Evolutionary conservation across 2,888 invertebrate species (phyloP).

Genomic region (Leptogaster cylindrica): DNA sequence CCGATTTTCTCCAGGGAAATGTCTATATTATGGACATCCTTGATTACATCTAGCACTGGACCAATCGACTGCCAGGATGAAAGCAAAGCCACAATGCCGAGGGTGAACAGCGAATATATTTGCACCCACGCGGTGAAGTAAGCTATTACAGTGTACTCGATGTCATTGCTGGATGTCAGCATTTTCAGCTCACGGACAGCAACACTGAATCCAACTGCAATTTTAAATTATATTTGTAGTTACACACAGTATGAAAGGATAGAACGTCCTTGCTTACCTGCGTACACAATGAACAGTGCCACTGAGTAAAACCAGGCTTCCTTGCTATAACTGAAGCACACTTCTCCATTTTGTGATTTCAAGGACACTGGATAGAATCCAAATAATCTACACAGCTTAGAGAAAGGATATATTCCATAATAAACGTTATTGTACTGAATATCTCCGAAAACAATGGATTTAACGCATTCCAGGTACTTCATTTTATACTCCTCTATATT

Average conservation of each 20-base stretch:
- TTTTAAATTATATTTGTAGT: not conserved
- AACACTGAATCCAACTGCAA: slow-evolving; percentile 8
- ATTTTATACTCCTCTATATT: too few relatives aligned
- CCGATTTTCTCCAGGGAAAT: slow-evolving; percentile 21
- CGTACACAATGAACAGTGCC: slow-evolving; percentile 18
- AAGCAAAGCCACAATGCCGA: slow-evolving; percentile 35
- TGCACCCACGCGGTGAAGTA: slow-evolving; percentile 44
- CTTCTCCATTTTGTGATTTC: not conserved
- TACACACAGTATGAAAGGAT: not conserved
- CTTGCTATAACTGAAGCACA: not conserved
- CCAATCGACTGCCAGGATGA: slow-evolving; percentile 34
- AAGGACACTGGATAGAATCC: slow-evolving; percentile 49
- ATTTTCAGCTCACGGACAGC: not conserved
- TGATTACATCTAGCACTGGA: slow-evolving; percentile 12
- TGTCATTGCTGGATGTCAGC: slow-evolving; percentile 1
- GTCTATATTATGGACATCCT: slow-evolving; percentile 38
- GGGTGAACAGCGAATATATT: slow-evolving; percentile 39
- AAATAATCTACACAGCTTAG: slow-evolving; percentile 51
- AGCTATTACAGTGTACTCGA: slow-evolving; percentile 31
- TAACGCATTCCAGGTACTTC: not conserved
- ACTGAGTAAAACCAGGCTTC: slow-evolving; percentile 24
- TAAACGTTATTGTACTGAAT: slow-evolving; percentile 31
- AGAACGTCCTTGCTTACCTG: slow-evolving; percentile 26
- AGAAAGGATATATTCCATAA: slow-evolving; percentile 53
- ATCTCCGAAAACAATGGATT: slow-evolving; percentile 10